Conservation (phyloP, 2,113 vertebrate genomes). For the Nibea coibor region DNA sequence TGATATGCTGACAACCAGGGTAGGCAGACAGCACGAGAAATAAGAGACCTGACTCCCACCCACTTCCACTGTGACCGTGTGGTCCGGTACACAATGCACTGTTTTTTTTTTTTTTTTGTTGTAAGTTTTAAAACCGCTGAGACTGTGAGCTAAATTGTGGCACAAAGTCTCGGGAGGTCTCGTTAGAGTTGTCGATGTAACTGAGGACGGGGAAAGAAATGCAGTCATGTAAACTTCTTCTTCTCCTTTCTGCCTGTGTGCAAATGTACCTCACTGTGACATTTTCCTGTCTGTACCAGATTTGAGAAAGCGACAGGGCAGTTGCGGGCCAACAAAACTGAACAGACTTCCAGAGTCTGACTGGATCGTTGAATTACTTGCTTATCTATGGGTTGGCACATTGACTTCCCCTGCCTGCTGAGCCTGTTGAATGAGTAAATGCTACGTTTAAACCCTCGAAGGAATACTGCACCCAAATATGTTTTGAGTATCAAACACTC, state of each 20-base stretch:
- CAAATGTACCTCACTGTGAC: conserved; percentile 30
- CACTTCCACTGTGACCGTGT: conserved; percentile 21
- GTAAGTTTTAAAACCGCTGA: neutral
- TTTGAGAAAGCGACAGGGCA: conserved; percentile 39
- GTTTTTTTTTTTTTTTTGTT: neutral
- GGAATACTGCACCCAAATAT: conserved; percentile 20
- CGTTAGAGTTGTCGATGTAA: conserved; percentile 30
- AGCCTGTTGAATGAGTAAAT: conserved; percentile 14
- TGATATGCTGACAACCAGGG: conserved; percentile 40
- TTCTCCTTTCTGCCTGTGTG: neutral
- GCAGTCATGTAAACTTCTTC: conserved; percentile 27
- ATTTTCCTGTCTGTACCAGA: conserved; percentile 13
- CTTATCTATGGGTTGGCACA: conserved; percentile 9
- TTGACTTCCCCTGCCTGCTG: conserved; percentile 13
- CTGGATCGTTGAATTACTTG: conserved; percentile 38
- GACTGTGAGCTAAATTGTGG: neutral
- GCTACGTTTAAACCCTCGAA: conserved; percentile 9
- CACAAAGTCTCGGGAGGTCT: conserved; percentile 29
- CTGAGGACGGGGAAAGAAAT: neutral
- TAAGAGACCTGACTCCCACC: conserved; percentile 32
- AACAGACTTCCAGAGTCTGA: conserved; percentile 25
- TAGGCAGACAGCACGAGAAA: conserved; percentile 24
- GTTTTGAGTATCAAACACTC: conserved; percentile 20
- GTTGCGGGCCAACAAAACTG: conserved; percentile 22
- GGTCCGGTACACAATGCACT: neutral